These are phyloP conservation scores for Drosophila meridiana DNA, from an alignment of 2,888 invertebrate species.

Conservation along the genomic window DNA sequence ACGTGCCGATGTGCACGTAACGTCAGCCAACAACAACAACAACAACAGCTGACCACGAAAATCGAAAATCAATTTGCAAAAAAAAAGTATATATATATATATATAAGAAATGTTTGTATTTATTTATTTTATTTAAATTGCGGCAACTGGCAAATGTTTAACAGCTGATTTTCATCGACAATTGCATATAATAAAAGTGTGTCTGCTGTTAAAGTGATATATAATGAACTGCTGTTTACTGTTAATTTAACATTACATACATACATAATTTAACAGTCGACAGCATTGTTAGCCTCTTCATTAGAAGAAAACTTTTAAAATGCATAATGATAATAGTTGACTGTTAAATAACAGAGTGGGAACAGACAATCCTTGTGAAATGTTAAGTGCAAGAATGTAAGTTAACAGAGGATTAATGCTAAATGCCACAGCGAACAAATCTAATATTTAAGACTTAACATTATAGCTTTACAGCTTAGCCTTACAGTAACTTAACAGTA, in stretches of 20 bases:
- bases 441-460: no score
- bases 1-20: conserved; percentile 69
- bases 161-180: conserved; percentile 8
- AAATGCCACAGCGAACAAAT: no score
- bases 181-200: neutral
- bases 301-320: neutral
- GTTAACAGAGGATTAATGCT: neutral
- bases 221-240: neutral
- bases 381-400: neutral
- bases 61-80: conserved; percentile 69
- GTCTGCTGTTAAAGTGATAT: conserved; percentile 1
- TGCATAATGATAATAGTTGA: neutral
- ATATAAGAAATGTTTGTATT: conserved; percentile 12
- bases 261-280: neutral
- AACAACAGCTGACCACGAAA: conserved; percentile 30
- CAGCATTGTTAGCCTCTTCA: neutral
- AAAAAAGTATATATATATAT: conserved; percentile 18
- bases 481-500: no score
- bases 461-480: no score
- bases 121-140: conserved; percentile 15
- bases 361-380: neutral
- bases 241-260: neutral
- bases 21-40: conserved; percentile 12
- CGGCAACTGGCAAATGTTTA: conserved; percentile 10
- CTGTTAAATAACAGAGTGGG: neutral